Evolutionary conservation across 2,113 vertebrate genomes (phyloP).

Genomic region (Solea solea): DNA sequence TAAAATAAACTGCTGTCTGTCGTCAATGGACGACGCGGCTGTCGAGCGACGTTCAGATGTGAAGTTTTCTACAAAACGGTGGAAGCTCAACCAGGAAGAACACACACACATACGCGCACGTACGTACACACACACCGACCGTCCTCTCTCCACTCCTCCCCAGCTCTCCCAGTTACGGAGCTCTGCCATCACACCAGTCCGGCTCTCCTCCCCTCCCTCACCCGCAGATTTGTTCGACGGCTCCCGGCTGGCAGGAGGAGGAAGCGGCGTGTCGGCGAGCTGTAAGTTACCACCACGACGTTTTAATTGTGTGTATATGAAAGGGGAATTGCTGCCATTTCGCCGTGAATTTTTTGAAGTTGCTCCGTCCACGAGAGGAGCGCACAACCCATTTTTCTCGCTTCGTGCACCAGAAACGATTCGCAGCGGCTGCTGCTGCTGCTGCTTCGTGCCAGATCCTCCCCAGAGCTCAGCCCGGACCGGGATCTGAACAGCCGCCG

Average conservation of each 20-base stretch:
- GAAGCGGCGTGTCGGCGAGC: constrained; percentile 53
- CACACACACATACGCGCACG: constrained; percentile 32
- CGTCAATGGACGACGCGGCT: constrained; percentile 54
- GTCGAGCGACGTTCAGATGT: constrained; percentile 59
- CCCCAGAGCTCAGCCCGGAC: constrained; percentile 25
- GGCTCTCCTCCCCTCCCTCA: constrained; percentile 13
- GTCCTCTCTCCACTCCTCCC: constrained; percentile 70
- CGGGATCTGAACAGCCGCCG: constrained; percentile 37
- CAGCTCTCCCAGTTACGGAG: constrained; percentile 72
- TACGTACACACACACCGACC: constrained; percentile 43
- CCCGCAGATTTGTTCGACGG: constrained; percentile 58
- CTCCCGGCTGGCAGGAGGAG: constrained; percentile 52
- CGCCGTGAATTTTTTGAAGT: constrained; percentile 64
- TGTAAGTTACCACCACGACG: constrained; percentile 67
- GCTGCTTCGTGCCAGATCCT: constrained; percentile 58
- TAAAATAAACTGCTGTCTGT: constrained; percentile 49
- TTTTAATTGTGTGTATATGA: not conserved
- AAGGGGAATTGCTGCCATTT: constrained; percentile 5
- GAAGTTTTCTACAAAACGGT: constrained; percentile 75
- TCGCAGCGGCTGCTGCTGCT: constrained; percentile 23
- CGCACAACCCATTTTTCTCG: too few relatives aligned
- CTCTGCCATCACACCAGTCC: constrained; percentile 75
- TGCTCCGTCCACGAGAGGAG: constrained; percentile 71
- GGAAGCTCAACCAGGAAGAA: constrained; percentile 79
- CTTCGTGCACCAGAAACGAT: constrained; percentile 61